Base-by-base conservation (phyloP, 2,888 invertebrate genomes). In the Drosophila parthenogenetica region DNA sequence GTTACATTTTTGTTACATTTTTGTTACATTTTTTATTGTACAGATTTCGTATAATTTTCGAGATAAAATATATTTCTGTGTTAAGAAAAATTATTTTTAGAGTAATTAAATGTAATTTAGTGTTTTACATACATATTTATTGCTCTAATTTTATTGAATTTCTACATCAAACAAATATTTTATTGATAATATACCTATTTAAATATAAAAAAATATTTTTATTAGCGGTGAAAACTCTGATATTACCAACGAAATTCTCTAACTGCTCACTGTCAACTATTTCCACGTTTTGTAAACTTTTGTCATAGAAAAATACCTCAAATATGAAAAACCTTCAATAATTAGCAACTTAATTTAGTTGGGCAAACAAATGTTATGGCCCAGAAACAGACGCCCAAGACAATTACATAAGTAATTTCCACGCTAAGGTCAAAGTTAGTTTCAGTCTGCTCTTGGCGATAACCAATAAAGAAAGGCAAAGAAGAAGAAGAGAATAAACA, bases 361-460 rank as follows among this genome's bases (percentile, higher is more conserved):
- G 48, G 42, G 35, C 51, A 37, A 67, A 70, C 51, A 78, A 77
- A 80, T 69, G 58, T 55, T 40, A 70, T 72, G 40, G 37, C 32
- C 57, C 29, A 29, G 8, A 53, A 61, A 54, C 49, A 63, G 29
- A 49, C 53, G 49, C 42, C 55, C 17, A 42, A 51, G 46, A 72
- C 64, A 80, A 67, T 80, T 78, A 64, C 64, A 63, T 73, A 69
- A 53, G 46, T 66, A 67, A 72, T 76, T 80, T 71, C 35, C 72
- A 40, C 63, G 58, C 49, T 81, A 81, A 79, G 79, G 79, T 79
- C 79, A 79, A 62, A 77, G 73, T 68, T 65, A 48, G 59, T 43
- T 54, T 32, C 59, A 14, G 22, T 22, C 22, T 22, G 22, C 22
- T 22, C 22, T 4, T 5, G 3, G 13, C 19, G 59, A 61, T 58